Conservation (phyloP, 2,113 vertebrate species). For the Oreocharis arfaki region DNA sequence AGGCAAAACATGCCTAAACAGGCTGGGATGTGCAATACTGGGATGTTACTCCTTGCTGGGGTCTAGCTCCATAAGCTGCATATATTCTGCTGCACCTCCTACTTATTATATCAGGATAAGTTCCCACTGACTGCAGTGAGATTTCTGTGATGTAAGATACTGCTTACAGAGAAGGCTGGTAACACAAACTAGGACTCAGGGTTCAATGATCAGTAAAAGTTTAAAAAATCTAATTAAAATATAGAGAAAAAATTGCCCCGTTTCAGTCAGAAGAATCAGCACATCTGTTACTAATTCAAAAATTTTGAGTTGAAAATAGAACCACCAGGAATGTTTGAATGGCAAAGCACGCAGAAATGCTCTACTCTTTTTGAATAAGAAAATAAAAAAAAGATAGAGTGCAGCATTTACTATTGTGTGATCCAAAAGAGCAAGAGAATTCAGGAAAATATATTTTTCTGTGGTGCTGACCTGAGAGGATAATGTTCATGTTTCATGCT, state of each 20-base stretch:
- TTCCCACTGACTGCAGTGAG: not conserved
- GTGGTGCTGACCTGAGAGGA: not conserved
- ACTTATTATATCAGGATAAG: not conserved
- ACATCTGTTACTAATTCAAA: conserved; percentile 70
- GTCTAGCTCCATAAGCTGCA: not conserved
- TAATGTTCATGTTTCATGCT: not conserved
- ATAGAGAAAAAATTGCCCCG: not conserved
- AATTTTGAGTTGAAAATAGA: conserved; percentile 63
- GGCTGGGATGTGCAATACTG: not conserved
- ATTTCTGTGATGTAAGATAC: not conserved
- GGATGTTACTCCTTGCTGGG: not conserved
- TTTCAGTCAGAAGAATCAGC: not conserved
- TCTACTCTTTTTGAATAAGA: conserved; percentile 54
- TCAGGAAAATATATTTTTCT: conserved; percentile 14
- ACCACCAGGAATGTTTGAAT: conserved; percentile 61
- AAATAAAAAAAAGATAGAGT: conserved; percentile 37
- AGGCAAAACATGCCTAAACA: not conserved
- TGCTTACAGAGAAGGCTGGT: not conserved
- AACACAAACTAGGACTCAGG: not conserved
- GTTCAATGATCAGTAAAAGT: not conserved
- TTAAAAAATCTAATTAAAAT: not conserved
- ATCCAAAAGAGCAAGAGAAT: not conserved
- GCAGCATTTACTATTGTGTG: conserved; percentile 19
- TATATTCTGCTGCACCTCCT: not conserved
- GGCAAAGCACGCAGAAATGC: conserved; percentile 30